Conservation (phyloP, 1,140 invertebrate species). For the Euwallacea fornicatus region DNA sequence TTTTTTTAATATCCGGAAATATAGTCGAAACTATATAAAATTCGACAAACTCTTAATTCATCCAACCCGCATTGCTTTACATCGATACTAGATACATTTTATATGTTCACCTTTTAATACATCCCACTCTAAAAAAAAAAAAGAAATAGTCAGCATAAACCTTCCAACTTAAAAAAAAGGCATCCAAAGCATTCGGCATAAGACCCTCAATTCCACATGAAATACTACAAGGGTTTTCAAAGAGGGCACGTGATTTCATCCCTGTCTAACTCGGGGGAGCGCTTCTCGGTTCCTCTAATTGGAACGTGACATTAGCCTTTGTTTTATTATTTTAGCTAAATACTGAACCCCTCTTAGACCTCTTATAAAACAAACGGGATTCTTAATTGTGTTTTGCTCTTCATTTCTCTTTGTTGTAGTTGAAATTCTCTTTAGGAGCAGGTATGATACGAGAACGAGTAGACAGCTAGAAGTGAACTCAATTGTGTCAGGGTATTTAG, state of each 20-base stretch:
- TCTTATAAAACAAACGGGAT: constrained; percentile 23
- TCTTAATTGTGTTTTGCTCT: constrained; percentile 34
- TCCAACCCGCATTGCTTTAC: too few species aligned
- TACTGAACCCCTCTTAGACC: constrained; percentile 10
- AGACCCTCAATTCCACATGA: constrained; percentile 14
- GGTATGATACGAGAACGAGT: neutral
- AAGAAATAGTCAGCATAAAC: too few species aligned
- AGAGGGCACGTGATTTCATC: constrained; percentile 16
- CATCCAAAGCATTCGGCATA: neutral
- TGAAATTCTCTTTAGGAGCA: constrained; percentile 19
- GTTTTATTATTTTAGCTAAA: constrained; percentile 38
- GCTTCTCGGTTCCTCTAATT: constrained; percentile 27
- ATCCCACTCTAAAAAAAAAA: too few species aligned
- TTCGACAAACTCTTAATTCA: too few species aligned
- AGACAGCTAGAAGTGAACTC: too few species aligned
- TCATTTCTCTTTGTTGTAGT: constrained; percentile 21
- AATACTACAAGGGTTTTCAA: constrained; percentile 15
- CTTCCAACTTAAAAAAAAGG: neutral
- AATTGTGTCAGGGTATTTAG: too few species aligned
- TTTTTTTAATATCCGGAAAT: too few species aligned
- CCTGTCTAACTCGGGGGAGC: constrained; percentile 5
- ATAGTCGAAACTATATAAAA: too few species aligned
- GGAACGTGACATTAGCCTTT: constrained; percentile 31
- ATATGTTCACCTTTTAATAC: too few species aligned
- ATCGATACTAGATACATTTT: too few species aligned